Conservation (phyloP, 1,140 invertebrate genomes). For the Euborellia annulipes region DNA sequence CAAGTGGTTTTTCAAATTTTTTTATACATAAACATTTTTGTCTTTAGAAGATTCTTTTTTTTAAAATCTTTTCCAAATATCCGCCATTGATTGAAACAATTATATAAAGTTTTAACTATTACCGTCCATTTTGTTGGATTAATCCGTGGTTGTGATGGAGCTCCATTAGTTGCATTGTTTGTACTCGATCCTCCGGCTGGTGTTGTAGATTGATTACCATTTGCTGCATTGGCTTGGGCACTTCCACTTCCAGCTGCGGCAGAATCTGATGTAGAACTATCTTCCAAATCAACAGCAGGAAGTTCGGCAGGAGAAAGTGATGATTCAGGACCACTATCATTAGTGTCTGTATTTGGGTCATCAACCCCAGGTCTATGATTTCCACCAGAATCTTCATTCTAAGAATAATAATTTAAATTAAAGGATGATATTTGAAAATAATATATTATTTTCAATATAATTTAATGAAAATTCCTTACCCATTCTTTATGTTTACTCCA, state of each 20-base stretch:
- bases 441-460: no score
- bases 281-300: constrained; percentile 17
- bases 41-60: no score
- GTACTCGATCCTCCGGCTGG: constrained; percentile 18
- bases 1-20: no score
- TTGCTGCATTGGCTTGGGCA: constrained; percentile 18
- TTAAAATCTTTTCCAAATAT: no score
- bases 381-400: constrained; percentile 22
- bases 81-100: no score
- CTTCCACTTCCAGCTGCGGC: constrained; percentile 5
- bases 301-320: constrained; percentile 23
- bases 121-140: constrained; percentile 63
- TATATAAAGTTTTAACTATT: no score
- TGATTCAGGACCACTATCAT: constrained; percentile 31
- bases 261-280: constrained; percentile 21
- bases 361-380: constrained; percentile 19
- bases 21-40: no score
- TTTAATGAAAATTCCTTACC: no score
- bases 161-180: background rate
- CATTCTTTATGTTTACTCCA: no score
- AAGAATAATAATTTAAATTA: background rate
- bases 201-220: constrained; percentile 22
- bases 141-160: constrained; percentile 29
- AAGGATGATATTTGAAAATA: no score
- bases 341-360: constrained; percentile 17